phyloP scores from a whole-genome alignment of 1,140 invertebrate genomes.

The Atta cephalotes region DNA sequence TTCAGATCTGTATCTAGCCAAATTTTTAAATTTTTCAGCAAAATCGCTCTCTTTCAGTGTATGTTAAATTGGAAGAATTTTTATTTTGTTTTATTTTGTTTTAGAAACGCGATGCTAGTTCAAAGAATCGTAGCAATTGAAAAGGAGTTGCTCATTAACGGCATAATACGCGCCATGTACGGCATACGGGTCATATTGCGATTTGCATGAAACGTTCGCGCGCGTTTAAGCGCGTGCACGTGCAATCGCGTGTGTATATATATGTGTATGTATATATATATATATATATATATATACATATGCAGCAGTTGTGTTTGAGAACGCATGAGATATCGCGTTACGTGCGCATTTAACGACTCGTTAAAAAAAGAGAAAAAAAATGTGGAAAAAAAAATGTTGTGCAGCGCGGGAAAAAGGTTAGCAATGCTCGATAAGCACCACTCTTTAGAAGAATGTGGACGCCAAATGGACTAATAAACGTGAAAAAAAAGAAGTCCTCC shows the following conservation, averaged over 20 bases:
- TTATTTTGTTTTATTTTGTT: background rate
- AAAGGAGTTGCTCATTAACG: background rate
- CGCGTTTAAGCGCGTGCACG: background rate
- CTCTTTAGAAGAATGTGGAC: background rate
- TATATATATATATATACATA: background rate
- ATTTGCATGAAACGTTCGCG: conserved; percentile 49
- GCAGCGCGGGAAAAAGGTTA: background rate
- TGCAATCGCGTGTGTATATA: background rate
- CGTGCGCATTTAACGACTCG: conserved; percentile 45
- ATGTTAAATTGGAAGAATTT: background rate
- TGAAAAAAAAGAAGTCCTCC: background rate
- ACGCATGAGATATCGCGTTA: conserved; percentile 68
- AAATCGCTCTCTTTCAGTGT: too few species aligned
- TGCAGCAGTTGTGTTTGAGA: conserved; percentile 52
- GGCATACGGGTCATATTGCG: conserved; percentile 42
- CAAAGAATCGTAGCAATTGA: background rate
- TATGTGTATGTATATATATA: background rate
- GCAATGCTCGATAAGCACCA: conserved; percentile 29
- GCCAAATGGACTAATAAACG: background rate
- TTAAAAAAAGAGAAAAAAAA: background rate
- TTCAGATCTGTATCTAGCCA: too few species aligned
- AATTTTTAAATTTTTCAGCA: too few species aligned
- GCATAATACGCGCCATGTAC: conserved; percentile 31
- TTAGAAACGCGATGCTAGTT: background rate
- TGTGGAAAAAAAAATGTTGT: background rate